phyloP scores from a whole-genome alignment of 2,113 vertebrate genomes.

The Chloebia gouldiae region DNA sequence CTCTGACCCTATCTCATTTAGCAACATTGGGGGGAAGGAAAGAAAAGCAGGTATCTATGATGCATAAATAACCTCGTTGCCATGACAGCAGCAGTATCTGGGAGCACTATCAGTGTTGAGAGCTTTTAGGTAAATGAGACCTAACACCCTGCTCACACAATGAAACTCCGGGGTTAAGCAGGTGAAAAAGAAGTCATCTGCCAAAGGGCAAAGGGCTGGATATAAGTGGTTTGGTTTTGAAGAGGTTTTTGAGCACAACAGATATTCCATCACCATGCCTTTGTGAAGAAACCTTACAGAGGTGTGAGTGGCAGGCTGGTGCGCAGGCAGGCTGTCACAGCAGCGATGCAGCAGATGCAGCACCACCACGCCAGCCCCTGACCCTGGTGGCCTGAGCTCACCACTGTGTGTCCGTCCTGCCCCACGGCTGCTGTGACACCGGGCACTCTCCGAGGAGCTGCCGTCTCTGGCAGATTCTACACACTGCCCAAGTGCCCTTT shows the following conservation, averaged over 20 bases:
- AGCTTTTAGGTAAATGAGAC: constrained; percentile 44
- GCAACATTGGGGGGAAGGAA: neutral
- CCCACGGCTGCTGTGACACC: neutral
- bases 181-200: neutral
- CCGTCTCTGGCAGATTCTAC: neutral
- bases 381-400: neutral
- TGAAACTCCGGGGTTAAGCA: neutral
- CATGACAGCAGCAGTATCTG: constrained; percentile 52
- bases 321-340: neutral
- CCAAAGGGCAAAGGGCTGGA: constrained; percentile 3
- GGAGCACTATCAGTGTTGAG: neutral
- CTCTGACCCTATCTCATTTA: neutral
- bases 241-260: neutral
- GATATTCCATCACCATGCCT: neutral
- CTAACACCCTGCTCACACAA: constrained; percentile 18
- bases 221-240: neutral
- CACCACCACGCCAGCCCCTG: rapidly evolving
- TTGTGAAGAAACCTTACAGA: neutral
- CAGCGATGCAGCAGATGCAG: neutral
- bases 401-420: neutral
- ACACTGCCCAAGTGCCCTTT: neutral
- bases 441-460: neutral
- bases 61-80: constrained; percentile 61
- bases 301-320: neutral
- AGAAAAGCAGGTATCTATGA: neutral